Percentiles rank a stretch among this genome's conserved stretches.
Evolutionary conservation across 2,888 invertebrate species (phyloP).

Genomic region (Muscina levida): DNA sequence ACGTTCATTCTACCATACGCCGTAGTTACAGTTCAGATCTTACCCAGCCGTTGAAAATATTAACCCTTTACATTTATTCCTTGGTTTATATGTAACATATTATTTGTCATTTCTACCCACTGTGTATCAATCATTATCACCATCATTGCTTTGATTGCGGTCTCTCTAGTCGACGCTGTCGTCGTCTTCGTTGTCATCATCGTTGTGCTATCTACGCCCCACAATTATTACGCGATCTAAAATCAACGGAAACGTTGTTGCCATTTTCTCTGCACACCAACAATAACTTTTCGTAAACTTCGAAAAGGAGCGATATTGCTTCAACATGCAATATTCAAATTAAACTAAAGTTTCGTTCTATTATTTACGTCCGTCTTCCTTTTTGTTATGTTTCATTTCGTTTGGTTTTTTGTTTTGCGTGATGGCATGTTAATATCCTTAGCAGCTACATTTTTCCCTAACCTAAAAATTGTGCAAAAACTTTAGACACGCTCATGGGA

Average conservation of each 20-base stretch:
- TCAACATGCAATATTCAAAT: constrained; percentile 63
- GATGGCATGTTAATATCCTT: constrained; percentile 49
- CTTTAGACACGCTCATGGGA: neutral
- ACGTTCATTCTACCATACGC: no score
- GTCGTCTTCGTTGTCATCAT: neutral
- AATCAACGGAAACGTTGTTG: constrained; percentile 55
- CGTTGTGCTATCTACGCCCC: constrained; percentile 42
- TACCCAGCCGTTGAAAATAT: no score
- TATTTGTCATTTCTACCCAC: no score
- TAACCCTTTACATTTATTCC: no score
- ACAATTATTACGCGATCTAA: constrained; percentile 47
- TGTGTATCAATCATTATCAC: neutral
- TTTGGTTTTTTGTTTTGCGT: constrained; percentile 38
- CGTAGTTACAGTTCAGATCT: no score
- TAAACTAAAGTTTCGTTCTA: constrained; percentile 45
- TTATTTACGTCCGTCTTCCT: neutral
- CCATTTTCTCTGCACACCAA: constrained; percentile 43
- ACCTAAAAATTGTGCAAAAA: constrained; percentile 5
- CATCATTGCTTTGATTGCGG: no score
- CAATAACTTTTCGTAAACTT: constrained; percentile 5
- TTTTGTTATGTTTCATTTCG: constrained; percentile 24
- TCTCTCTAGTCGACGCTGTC: no score
- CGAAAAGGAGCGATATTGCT: constrained; percentile 39
- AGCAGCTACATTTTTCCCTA: constrained; percentile 3
- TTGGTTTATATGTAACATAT: no score